Evolutionary conservation across 2,888 invertebrate species (phyloP).

Genomic region (Abrostola triplasia): DNA sequence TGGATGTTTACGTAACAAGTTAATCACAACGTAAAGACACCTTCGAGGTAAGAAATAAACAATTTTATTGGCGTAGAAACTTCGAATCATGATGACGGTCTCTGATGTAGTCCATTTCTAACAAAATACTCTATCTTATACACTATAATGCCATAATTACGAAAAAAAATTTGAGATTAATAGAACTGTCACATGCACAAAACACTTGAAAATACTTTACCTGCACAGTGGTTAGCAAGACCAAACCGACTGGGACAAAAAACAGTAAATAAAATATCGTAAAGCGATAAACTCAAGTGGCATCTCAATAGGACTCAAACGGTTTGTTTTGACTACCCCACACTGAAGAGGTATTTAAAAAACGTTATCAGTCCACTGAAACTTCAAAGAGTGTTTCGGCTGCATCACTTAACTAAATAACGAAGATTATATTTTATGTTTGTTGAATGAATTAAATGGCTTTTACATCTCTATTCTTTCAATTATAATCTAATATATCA

Average conservation of each 20-base stretch:
- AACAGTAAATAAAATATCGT: constrained; percentile 79
- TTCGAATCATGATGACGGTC: too few relatives aligned
- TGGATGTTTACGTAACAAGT: too few relatives aligned
- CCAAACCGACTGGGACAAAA: constrained; percentile 58
- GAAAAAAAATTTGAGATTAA: constrained; percentile 7
- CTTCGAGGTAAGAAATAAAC: too few relatives aligned
- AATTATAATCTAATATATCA: neutral
- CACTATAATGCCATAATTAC: too few relatives aligned
- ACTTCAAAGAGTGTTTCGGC: constrained; percentile 73
- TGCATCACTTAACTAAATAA: constrained; percentile 52
- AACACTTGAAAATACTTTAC: constrained; percentile 34
- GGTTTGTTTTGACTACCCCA: constrained; percentile 86
- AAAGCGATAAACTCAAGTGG: constrained; percentile 82
- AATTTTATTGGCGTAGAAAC: too few relatives aligned
- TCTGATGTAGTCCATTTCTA: neutral
- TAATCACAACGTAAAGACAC: too few relatives aligned
- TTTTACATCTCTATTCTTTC: neutral
- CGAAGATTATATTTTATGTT: constrained; percentile 25
- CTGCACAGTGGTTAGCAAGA: constrained; percentile 54
- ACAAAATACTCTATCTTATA: too few relatives aligned
- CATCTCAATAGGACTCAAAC: constrained; percentile 77
- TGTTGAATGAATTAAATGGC: constrained; percentile 6
- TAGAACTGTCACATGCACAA: constrained; percentile 39
- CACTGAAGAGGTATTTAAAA: constrained; percentile 75
- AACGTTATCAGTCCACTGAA: constrained; percentile 71